phyloP scores from a whole-genome alignment of 2,797 vertebrate genomes.

The Fratercula arctica region DNA sequence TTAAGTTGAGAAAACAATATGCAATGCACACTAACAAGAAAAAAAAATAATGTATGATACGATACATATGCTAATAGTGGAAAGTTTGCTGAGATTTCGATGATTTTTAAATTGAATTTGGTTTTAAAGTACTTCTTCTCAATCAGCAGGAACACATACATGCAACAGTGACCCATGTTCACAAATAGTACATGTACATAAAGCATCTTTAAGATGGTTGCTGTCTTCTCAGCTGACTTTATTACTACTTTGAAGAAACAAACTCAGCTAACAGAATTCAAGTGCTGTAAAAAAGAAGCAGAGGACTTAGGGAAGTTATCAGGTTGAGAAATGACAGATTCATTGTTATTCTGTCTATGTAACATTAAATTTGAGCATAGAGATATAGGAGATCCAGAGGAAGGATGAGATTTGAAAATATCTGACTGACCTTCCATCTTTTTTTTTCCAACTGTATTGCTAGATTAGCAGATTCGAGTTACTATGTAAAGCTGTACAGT shows the following conservation, averaged over 20 bases:
- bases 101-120: neutral
- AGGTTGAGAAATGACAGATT: neutral
- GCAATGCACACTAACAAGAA: neutral
- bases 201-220: neutral
- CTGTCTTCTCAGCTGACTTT: neutral
- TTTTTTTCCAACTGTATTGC: neutral
- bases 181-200: neutral
- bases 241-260: neutral
- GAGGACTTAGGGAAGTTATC: neutral
- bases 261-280: neutral
- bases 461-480: neutral
- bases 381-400: neutral
- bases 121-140: neutral
- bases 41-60: neutral
- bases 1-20: neutral
- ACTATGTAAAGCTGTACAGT: neutral
- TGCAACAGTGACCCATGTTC: neutral
- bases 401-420: neutral
- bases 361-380: neutral
- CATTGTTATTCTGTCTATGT: neutral
- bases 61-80: no score
- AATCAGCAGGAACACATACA: neutral
- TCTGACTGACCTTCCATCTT: neutral
- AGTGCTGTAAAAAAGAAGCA: neutral
- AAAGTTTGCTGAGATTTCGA: neutral